A percentile compares a stretch with the other conserved stretches of the same genome.
Conservation (phyloP, 2,888 invertebrate genomes). For the Neria commutata region DNA sequence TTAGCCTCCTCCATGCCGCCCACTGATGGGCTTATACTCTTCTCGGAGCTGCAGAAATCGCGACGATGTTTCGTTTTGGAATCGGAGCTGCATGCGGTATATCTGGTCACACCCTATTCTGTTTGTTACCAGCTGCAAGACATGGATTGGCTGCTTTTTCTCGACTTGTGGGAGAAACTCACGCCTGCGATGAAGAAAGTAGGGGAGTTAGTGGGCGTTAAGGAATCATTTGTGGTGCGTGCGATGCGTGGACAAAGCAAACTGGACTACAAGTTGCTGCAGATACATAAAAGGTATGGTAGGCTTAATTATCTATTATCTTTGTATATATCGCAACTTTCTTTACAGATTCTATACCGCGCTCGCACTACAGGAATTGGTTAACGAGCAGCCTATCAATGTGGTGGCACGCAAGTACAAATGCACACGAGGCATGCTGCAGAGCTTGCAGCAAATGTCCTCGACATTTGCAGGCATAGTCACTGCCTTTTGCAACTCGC, state of each 20-base stretch:
- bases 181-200: constrained; percentile 82
- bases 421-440: constrained; percentile 87
- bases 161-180: constrained; percentile 83
- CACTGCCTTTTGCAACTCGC: constrained; percentile 89
- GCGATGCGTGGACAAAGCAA: constrained; percentile 74
- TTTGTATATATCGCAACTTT: neutral
- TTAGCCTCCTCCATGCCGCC: constrained; percentile 91
- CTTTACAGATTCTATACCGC: constrained; percentile 84
- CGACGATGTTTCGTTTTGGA: constrained; percentile 89
- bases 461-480: constrained; percentile 98
- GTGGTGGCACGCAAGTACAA: constrained; percentile 84
- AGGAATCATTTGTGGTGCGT: constrained; percentile 82
- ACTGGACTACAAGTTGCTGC: constrained; percentile 64
- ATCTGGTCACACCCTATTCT: constrained; percentile 93
- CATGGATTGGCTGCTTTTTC: constrained; percentile 81
- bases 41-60: constrained; percentile 88
- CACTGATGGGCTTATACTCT: constrained; percentile 86
- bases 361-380: constrained; percentile 88
- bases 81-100: constrained; percentile 93
- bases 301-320: neutral
- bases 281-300: constrained; percentile 70
- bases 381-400: constrained; percentile 84
- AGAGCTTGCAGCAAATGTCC: constrained; percentile 92
- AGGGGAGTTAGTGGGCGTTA: constrained; percentile 86
- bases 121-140: constrained; percentile 77